Conservation (phyloP, 30 jellyfish, hydroid and myxozoan genomes). For the Pelagia noctiluca region DNA sequence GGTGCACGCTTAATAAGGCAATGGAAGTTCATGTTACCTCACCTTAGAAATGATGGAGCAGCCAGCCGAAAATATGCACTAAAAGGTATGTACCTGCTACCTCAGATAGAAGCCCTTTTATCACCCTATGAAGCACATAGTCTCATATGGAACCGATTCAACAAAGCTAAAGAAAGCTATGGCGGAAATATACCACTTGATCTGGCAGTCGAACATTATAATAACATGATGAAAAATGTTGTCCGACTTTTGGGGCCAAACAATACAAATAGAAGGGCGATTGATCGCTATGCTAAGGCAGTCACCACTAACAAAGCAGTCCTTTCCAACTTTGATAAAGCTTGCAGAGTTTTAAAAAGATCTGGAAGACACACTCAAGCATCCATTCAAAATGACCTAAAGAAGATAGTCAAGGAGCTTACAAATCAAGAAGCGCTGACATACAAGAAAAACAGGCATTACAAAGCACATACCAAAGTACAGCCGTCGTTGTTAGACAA, state of each 20-base stretch:
- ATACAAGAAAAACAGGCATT: neutral
- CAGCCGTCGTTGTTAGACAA: constrained; percentile 9
- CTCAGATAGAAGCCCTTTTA: neutral
- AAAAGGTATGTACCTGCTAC: neutral
- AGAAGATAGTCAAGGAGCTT: constrained; percentile 4
- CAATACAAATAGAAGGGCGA: neutral
- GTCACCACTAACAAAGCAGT: neutral
- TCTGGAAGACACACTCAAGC: constrained; percentile 20
- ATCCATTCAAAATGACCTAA: constrained; percentile 1
- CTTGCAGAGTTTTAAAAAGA: neutral
- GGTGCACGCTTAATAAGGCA: constrained; percentile 16
- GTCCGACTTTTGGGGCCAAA: constrained; percentile 17
- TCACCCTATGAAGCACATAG: constrained; percentile 14
- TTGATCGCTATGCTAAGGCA: constrained; percentile 14
- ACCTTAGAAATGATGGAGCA: constrained; percentile 24
- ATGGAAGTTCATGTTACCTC: constrained; percentile 32
- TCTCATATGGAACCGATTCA: constrained; percentile 26
- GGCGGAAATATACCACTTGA: constrained; percentile 13
- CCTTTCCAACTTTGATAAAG: constrained; percentile 17
- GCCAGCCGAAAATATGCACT: constrained; percentile 23
- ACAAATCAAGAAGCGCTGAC: constrained; percentile 4
- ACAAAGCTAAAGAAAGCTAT: neutral
- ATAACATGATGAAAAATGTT: neutral
- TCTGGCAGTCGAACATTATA: constrained; percentile 4
- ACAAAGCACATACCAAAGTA: neutral